phyloP scores from a whole-genome alignment of 2,113 vertebrate genomes.

The Ciconia maguari region DNA sequence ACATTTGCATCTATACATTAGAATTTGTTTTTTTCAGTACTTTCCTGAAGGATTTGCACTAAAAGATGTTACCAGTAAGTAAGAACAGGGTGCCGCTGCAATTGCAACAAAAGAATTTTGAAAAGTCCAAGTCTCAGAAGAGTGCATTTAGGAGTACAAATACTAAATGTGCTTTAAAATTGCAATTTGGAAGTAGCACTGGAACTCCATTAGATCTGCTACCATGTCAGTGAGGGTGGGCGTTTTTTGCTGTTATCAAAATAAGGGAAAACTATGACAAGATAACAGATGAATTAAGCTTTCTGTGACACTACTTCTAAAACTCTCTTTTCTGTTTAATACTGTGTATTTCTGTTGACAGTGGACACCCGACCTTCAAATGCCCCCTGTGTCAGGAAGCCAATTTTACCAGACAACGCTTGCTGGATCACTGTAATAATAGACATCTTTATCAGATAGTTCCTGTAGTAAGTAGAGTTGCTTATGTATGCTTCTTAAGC shows the following conservation, averaged over 20 bases:
- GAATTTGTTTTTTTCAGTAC: neutral
- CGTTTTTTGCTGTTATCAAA: neutral
- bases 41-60: neutral
- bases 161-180: neutral
- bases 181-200: neutral
- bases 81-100: neutral
- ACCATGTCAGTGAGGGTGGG: neutral
- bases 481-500: neutral
- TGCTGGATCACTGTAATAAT: conserved; percentile 83
- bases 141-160: neutral
- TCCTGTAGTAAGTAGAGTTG: conserved; percentile 76
- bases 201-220: neutral
- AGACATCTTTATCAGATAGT: conserved; percentile 77
- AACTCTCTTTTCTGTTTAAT: neutral
- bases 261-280: neutral
- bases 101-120: neutral
- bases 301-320: neutral
- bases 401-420: conserved; percentile 78
- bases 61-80: neutral
- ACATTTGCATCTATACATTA: neutral
- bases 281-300: neutral
- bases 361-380: conserved; percentile 75
- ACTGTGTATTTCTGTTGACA: conserved; percentile 51
- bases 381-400: conserved; percentile 83
- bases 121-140: neutral